Evolutionary conservation across 2,797 vertebrate genomes (phyloP).

Genomic region (Clarias pachynema): DNA sequence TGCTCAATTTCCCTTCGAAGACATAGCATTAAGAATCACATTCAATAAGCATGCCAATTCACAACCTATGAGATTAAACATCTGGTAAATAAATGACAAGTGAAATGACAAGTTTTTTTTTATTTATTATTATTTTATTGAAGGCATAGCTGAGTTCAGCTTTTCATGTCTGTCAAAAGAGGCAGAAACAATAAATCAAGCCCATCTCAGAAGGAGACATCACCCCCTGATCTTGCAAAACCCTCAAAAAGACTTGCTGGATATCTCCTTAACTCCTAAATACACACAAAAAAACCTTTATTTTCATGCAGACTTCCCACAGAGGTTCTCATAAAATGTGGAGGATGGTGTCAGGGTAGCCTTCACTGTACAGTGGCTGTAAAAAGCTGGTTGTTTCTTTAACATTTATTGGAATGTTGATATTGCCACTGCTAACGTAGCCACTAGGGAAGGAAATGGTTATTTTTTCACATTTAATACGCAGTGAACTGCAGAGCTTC

Average conservation of each 20-base stretch:
- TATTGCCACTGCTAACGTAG: constrained; percentile 63
- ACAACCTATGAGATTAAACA: neutral
- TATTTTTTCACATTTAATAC: constrained; percentile 32
- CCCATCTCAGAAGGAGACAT: constrained; percentile 72
- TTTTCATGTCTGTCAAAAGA: constrained; percentile 83
- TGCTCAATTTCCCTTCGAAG: neutral
- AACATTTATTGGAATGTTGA: constrained; percentile 74
- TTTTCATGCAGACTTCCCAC: constrained; percentile 74
- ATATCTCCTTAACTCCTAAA: constrained; percentile 59
- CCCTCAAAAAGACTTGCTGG: constrained; percentile 51
- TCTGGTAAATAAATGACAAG: constrained; percentile 47
- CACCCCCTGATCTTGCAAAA: constrained; percentile 58
- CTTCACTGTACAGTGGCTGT: constrained; percentile 52
- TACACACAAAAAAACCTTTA: constrained; percentile 67
- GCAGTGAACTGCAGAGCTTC: constrained; percentile 29
- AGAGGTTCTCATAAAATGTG: constrained; percentile 47
- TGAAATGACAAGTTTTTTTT: constrained; percentile 79
- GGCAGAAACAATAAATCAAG: constrained; percentile 81
- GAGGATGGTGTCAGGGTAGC: constrained; percentile 64
- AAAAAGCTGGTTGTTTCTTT: constrained; percentile 47
- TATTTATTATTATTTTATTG: constrained; percentile 78
- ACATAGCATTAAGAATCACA: neutral
- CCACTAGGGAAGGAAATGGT: constrained; percentile 20
- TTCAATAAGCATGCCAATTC: neutral
- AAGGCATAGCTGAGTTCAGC: constrained; percentile 91